A percentile compares a stretch with the other conserved stretches of the same genome.
Conservation (phyloP, 2,113 vertebrate species). For the Candoia aspera region DNA sequence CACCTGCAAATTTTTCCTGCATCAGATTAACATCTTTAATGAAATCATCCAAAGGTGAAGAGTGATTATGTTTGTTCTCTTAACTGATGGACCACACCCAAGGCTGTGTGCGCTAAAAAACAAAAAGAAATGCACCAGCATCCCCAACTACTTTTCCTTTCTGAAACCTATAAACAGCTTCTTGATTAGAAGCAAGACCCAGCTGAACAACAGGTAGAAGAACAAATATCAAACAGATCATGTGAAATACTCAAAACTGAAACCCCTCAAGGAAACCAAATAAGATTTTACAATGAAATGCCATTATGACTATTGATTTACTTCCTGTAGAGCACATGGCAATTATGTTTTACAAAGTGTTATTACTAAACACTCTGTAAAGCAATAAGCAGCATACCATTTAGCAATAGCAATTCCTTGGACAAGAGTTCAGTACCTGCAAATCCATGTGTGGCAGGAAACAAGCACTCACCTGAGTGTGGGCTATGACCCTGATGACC, state of each 20-base stretch:
- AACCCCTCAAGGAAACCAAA: background rate
- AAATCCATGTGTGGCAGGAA: rapidly evolving
- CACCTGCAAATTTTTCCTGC: background rate
- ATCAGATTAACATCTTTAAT: background rate
- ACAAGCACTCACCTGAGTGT: constrained; percentile 87
- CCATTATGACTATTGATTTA: background rate
- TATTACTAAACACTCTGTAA: too few species aligned
- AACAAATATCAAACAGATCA: background rate
- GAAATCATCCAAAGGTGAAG: background rate
- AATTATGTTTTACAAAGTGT: background rate
- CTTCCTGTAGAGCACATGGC: background rate
- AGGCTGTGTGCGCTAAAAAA: background rate
- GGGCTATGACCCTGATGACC: constrained; percentile 90
- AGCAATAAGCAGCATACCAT: background rate
- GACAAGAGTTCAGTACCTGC: background rate
- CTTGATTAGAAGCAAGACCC: background rate
- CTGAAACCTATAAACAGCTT: background rate
- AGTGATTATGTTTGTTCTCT: background rate
- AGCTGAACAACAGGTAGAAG: background rate
- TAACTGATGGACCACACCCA: background rate
- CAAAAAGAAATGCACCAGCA: background rate
- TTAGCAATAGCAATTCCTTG: background rate
- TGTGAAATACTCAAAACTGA: background rate
- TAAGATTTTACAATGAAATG: background rate
- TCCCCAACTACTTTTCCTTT: background rate